Evolutionary conservation across 2,113 vertebrate species (phyloP), one percentile per base, ranked within the genome.

Genomic region (Dryoscopus gambensis): DNA sequence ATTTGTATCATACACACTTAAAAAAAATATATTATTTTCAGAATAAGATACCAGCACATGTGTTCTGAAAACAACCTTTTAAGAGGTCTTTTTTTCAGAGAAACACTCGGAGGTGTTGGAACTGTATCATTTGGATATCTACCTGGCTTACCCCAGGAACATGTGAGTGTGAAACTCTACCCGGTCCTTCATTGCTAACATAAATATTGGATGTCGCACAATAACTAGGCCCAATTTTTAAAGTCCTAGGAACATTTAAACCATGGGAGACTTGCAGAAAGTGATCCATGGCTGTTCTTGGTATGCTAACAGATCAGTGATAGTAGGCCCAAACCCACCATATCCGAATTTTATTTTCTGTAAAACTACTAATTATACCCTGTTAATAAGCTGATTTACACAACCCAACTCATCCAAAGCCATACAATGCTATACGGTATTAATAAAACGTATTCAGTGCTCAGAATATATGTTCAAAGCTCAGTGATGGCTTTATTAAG

Each of bases 161-260:
- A 95, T 47, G 62, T 57, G 28, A 87, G 78, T 13, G 67, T 91
- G 91, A 91, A 94, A 96, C 75, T 95, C 92, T 93, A 96, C n/a
- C 89, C 84, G 47, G 81, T 55, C 85, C 89, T 85, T 94, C 94
- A 87, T 74, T 67, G 39, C 68, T 93, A 88, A 77, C 90, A 96
- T 96, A 95, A 96, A 93, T 96, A 97, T 87, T 93, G 85, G 93
- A 91, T 93, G 93, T 31, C 1, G 30, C 71, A 88, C 63, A 86
- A 96, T 80, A 95, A 85, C 52, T 56, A 95, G 84, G 82, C 82
- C 85, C 64, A 84, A 52, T 80, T 80, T 95, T 94, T 93, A 88
- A 96, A 92, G 90, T 30, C 86, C 63, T n/a, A 78, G 37, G 50
- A 89, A 46, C 87, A n/a, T 9, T 69, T 55, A 69, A 90, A 63